Base-by-base conservation (phyloP, 2,113 vertebrate genomes). In the Laticauda colubrina region DNA sequence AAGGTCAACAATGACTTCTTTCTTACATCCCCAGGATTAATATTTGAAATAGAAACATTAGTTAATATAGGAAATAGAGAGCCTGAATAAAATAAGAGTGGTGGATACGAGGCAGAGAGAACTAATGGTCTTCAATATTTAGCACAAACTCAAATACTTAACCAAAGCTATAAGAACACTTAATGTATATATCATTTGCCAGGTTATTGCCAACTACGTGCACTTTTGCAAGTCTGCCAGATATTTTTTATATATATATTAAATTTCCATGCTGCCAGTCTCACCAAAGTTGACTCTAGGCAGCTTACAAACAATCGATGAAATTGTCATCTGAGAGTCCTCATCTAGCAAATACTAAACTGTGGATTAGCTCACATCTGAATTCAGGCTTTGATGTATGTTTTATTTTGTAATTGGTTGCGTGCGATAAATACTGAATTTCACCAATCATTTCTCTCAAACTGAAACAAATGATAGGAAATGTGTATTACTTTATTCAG, bases 81-180 rank as follows among this genome's bases (percentile, higher is more conserved):
- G 48, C 29, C 34, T 81, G 86, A 54, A 48, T 4, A 29, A 59
- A 69, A 86, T 57, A 39, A 48, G 23, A 26, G 51, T 26, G 29
- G 61, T 54, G 11, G 55, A 18, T 29, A 9, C 45, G 54, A 54
- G n/a, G 23, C 18, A n/a, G 85, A 64, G 39, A 2, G 20, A 24
- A 51, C 24, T 23, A 5, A 29, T 18, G n/a, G 90, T 87, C 39
- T 43, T 51, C 14, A 69, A 56, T 6, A 93, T 53, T 86, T 85
- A 91, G 64, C n/a, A 15, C 10, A 69, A 75, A 21, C 43, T 48
- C 18, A 18, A 56, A 48, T 87, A 56, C 56, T 89, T 89, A 91
- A 91, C 92, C 93, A 39, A 85, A 93, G 93, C 88, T 0, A 56
- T 90, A 91, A 89, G 15, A 88, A 89, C 18, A 88, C 86, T 89